Base-by-base conservation (phyloP, 2,113 vertebrate species). In the Ophiodon elongatus region DNA sequence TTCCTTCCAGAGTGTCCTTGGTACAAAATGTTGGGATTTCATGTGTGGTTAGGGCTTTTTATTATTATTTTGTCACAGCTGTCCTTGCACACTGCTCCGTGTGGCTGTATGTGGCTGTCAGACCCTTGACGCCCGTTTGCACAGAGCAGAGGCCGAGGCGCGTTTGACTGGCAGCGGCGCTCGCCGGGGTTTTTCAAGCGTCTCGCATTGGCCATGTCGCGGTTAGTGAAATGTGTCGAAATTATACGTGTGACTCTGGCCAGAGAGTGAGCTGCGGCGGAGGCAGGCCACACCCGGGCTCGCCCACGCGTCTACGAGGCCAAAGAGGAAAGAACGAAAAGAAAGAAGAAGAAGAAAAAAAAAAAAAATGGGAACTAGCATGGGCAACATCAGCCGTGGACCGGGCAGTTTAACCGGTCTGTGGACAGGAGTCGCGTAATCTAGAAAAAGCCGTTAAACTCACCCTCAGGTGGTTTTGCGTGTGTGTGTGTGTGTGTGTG, bases 201-300 rank as follows among this genome's bases (percentile, higher is more conserved):
- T 91, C 92, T 93, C 90, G 91, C 94, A 80, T 92, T 89, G 94
- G 92, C 85, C 90, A 81, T 95, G 94, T 95, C 79, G 92, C 52
- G 94, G 94, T 95, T 52, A 81, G 78, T 62, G 83, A 85, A 91
- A 95, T 82, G 92, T 93, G 93, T 94, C 69, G 91, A 94, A 95
- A 96, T 95, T 92, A 96, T 72, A 95, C 77, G 91, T 87, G 83
- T 85, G 82, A 69, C 78, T 80, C 82, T 76, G 78, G 87, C 88
- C 88, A 83, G 86, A 91, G 88, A 91, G 90, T 82, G 93, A 88
- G 90, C 87, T 94, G 95, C 54, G 93, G 94, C 83, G 35, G 66
- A 80, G 80, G 77, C 29, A 2, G 72, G 85, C 83, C 94, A 89
- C 92, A 84, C 92, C 89, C 90, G 67, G n/a, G 68, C 43, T 88